These are phyloP conservation scores for Nephotettix cincticeps DNA, from an alignment of 1,140 invertebrate genomes.

Conservation along the genomic window DNA sequence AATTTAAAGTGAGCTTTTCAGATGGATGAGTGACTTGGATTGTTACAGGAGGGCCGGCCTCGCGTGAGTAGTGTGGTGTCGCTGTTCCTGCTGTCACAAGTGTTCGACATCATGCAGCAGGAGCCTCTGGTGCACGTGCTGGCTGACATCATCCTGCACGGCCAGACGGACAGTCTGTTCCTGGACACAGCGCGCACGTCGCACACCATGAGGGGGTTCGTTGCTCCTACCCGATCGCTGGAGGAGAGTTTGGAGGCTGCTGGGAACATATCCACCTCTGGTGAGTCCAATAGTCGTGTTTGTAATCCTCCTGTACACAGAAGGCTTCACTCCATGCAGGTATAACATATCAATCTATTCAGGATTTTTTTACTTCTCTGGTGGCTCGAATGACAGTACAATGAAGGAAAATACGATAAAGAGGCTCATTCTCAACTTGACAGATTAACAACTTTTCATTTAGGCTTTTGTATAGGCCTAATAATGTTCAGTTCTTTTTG, in stretches of 20 bases:
- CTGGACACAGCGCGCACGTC: slow-evolving; percentile 2
- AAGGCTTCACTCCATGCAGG: too few species aligned
- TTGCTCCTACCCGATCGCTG: slow-evolving; percentile 64
- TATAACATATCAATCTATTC: too few species aligned
- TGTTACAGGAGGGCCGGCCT: slow-evolving; percentile 52
- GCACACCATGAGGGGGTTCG: slow-evolving; percentile 42
- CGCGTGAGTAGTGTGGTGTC: slow-evolving; percentile 86
- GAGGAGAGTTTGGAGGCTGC: slow-evolving; percentile 64
- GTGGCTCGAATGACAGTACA: too few species aligned
- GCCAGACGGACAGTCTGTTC: slow-evolving; percentile 49
- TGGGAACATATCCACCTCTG: slow-evolving; percentile 23
- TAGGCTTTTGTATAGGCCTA: too few species aligned
- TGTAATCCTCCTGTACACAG: too few species aligned
- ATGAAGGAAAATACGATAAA: too few species aligned
- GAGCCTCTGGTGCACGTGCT: slow-evolving; percentile 83
- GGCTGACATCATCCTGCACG: slow-evolving; percentile 85
- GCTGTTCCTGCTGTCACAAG: slow-evolving; percentile 90
- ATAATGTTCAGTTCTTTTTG: too few species aligned
- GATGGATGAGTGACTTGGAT: neutral
- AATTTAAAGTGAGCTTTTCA: neutral
- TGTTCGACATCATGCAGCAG: slow-evolving; percentile 93
- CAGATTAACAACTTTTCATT: too few species aligned
- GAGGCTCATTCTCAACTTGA: too few species aligned
- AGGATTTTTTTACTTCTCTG: too few species aligned
- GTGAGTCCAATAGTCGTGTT: too few species aligned